phyloP scores from a whole-genome alignment of 2,113 vertebrate species.

The Notarius quadriscutis region DNA sequence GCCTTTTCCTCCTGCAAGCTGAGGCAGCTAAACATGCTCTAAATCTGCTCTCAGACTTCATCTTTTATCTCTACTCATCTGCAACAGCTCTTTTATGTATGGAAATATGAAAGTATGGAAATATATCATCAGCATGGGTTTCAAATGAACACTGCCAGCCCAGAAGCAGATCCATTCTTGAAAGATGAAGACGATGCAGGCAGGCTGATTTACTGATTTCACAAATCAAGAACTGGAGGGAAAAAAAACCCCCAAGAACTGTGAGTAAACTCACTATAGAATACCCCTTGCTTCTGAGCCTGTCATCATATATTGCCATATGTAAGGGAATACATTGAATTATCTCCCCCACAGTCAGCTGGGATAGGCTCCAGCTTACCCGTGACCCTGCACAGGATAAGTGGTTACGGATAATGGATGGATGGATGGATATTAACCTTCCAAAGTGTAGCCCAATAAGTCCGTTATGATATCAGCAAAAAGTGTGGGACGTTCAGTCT shows the following conservation, averaged over 20 bases:
- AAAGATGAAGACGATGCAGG: not conserved
- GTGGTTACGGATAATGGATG: no score
- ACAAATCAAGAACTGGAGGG: not conserved
- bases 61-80: conserved; percentile 1
- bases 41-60: not conserved
- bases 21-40: not conserved
- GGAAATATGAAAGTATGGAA: not conserved
- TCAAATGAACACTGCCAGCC: not conserved
- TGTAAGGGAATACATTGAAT: no score
- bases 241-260: no score
- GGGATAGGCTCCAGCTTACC: no score
- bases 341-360: no score
- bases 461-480: not conserved
- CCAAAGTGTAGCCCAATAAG: not conserved
- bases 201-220: not conserved
- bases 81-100: not conserved
- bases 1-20: not conserved
- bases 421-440: not conserved
- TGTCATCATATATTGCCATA: no score
- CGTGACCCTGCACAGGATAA: no score
- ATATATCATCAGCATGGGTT: not conserved
- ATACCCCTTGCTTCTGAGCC: no score
- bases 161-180: not conserved
- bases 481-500: not conserved
- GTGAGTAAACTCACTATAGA: no score